Conservation (phyloP, 2,888 invertebrate genomes). For the Abrostola triplasia region DNA sequence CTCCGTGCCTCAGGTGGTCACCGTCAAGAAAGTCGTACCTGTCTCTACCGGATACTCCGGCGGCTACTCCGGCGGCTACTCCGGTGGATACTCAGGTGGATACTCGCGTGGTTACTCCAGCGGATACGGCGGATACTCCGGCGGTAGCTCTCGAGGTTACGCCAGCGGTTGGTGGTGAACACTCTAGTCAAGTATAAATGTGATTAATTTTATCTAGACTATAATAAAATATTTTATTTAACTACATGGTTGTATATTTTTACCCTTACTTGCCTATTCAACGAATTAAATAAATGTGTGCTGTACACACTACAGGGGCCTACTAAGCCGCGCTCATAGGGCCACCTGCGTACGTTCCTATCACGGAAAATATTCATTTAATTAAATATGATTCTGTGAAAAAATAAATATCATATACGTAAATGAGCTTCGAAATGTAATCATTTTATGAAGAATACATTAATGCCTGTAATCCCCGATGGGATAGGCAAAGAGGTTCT, state of each 20-base stretch:
- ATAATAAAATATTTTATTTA: slow-evolving; percentile 19
- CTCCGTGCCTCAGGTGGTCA: slow-evolving; percentile 71
- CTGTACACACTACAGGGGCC: no score
- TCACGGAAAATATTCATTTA: no score
- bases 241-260: slow-evolving; percentile 2
- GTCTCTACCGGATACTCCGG: slow-evolving; percentile 46
- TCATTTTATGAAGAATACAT: no score
- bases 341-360: no score
- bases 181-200: slow-evolving; percentile 24
- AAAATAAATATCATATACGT: no score
- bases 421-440: no score
- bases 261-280: no score
- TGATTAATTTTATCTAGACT: slow-evolving; percentile 29
- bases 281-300: no score
- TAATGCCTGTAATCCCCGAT: no score
- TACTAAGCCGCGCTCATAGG: no score
- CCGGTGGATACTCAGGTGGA: slow-evolving; percentile 4
- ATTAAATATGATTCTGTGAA: no score
- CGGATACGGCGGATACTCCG: slow-evolving; percentile 14
- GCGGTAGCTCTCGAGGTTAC: not conserved
- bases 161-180: slow-evolving; percentile 54
- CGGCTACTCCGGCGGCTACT: slow-evolving; percentile 26
- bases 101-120: not conserved
- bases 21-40: slow-evolving; percentile 66
- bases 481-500: no score